Evolutionary conservation across 1,140 invertebrate species (phyloP), one percentile per base, ranked within the genome.

Genomic region (Macrosteles quadrilineatus): DNA sequence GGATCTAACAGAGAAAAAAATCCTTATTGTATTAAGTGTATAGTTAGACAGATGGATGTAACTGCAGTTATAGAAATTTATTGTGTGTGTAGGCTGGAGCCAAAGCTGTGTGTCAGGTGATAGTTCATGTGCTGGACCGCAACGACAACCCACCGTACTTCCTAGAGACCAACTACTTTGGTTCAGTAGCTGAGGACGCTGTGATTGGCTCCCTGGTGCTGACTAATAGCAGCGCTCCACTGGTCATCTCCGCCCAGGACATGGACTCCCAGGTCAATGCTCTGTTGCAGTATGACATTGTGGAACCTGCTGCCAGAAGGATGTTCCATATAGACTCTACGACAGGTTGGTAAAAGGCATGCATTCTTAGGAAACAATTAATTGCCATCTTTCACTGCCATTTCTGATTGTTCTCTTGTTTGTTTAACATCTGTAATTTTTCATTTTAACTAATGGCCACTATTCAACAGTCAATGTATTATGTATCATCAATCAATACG

Each of bases 71-170:
- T n/a, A n/a, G n/a, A n/a, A n/a, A n/a, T n/a, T n/a, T n/a, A n/a
- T n/a, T n/a, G n/a, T n/a, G n/a, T n/a, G n/a, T n/a, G 14, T 78
- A 88, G 87, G 89, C 91, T 25, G 88, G 89, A 14, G 87, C 87
- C 12, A 85, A 83, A 21, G 88, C 91, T 0, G 77, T 73, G 1
- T 91, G 89, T 68, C 86, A 84, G 73, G 84, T 93, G 12, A 84
- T 89, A n/a, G 85, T 94, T 19, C 90, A 92, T 78, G 87, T 94
- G 62, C 80, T 92, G 63, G 92, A 93, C 79, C 85, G 83, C 72
- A 93, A 98, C 82, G 95, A 97, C 79, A 96, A 94, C 82, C 80
- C 87, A n/a, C 95, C 96, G 2, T 81, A 82, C 59, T 95, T 96
- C 78, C 76, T 87, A 11, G 85, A 90, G 75, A 81, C 81, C 1